Percentiles rank a stretch among this genome's conserved stretches.
Evolutionary conservation across 1,140 invertebrate genomes (phyloP).

Genomic region (Dufourea novaeangliae): DNA sequence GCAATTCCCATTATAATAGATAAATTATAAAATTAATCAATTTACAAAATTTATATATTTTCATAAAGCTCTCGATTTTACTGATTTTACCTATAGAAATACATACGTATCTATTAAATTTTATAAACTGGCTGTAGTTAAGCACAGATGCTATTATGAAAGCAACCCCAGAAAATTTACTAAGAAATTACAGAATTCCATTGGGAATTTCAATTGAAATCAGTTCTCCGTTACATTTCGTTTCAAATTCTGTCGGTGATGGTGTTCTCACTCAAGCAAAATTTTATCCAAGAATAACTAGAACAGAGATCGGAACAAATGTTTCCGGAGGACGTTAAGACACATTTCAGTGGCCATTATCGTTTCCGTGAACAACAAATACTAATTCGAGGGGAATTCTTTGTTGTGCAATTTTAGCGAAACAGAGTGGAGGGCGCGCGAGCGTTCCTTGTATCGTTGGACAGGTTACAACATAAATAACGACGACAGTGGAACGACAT

Average conservation of each 20-base stretch:
- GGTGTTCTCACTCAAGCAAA: not conserved
- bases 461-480: constrained; percentile 27
- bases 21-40: too few species aligned
- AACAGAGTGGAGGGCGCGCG: not conserved
- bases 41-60: too few species aligned
- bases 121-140: too few species aligned
- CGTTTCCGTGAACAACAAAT: not conserved
- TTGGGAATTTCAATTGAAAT: too few species aligned
- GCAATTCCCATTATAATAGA: too few species aligned
- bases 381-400: not conserved
- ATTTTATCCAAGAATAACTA: not conserved
- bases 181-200: too few species aligned
- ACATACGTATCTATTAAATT: too few species aligned
- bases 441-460: not conserved
- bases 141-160: too few species aligned
- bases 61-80: too few species aligned
- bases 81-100: too few species aligned
- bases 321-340: not conserved
- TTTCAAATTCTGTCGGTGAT: not conserved
- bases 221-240: not conserved
- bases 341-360: not conserved
- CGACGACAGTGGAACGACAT: not conserved
- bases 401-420: not conserved
- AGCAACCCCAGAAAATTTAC: too few species aligned
- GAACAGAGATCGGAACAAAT: not conserved